Base-by-base conservation (phyloP, 1,140 invertebrate genomes). In the Nasonia longicornis region DNA sequence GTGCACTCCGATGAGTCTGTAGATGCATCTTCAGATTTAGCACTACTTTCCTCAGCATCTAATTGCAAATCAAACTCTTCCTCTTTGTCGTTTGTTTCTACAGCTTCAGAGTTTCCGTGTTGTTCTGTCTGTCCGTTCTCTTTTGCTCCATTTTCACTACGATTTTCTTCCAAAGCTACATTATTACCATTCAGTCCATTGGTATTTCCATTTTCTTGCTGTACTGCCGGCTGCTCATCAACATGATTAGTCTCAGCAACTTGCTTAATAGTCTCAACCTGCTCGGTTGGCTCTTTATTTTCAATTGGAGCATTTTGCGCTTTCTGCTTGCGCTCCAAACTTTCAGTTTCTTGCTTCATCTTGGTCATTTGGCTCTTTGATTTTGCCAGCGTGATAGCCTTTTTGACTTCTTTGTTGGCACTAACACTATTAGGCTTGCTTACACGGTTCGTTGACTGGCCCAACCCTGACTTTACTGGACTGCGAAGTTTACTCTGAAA, bases 401-500 rank as follows among this genome's bases (percentile, higher is more conserved):
- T 84, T 81, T 73, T 78, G n/a, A 76, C 16, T 84, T 77, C 35
- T 84, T 85, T 64, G 38, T 82, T 70, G 3, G 69, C 35, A 38
- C 12, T 75, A 26, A 72, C 4, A 35, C 48, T 52, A 71, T 58
- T 75, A 52, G 67, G 58, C 31, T 70, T 64, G 75, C 71, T 82
- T 67, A 75, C 29, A 73, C 73, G 75, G 63, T 85, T 88, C 63
- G 74, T 10, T 45, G 80, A 2, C 8, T 73, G 80, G 45, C 72
- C 79, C 6, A 78, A 35, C 14, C 82, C 84, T 74, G 26, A 3
- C 22, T 85, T 84, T 35, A 80, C 10, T 42, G 87, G 77, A 79
- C 67, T 80, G 22, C 83, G 81, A 69, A 87, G 80, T 83, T 87
- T 88, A 35, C 64, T 86, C 87, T 88, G 72, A 26, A 88, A 88